A percentile compares a stretch with the other conserved stretches of the same genome.
Evolutionary conservation across 2,888 invertebrate species (phyloP).

Genomic region (Brachyopa scutellaris): DNA sequence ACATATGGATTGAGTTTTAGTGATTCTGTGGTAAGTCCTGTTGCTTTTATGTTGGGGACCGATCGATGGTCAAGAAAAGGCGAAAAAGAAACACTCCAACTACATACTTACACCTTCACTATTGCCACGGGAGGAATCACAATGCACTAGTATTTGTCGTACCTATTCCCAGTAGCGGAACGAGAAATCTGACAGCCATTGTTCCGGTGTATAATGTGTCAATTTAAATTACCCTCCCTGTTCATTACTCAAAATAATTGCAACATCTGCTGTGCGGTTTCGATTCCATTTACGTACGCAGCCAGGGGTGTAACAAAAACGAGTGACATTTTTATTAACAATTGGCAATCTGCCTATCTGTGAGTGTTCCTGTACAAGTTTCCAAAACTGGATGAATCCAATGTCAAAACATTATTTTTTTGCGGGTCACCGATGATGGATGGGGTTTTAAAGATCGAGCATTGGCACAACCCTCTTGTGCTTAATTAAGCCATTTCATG

Average conservation of each 20-base stretch:
- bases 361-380: constrained; percentile 21
- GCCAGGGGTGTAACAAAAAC: constrained; percentile 50
- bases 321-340: constrained; percentile 66
- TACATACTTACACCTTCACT: constrained; percentile 22
- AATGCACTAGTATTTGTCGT: no score
- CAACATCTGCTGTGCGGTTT: constrained; percentile 72
- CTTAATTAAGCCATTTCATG: constrained; percentile 67
- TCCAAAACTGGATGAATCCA: constrained; percentile 55
- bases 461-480: constrained; percentile 57
- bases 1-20: constrained; percentile 65
- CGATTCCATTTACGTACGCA: constrained; percentile 42
- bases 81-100: constrained; percentile 5
- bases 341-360: constrained; percentile 58
- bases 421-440: constrained; percentile 71
- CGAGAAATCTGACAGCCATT: constrained; percentile 63
- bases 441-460: constrained; percentile 69
- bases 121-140: no score
- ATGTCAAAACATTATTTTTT: constrained; percentile 71
- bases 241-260: constrained; percentile 69
- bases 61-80: constrained; percentile 30
- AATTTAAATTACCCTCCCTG: constrained; percentile 67
- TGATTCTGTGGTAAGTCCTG: constrained; percentile 41
- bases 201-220: constrained; percentile 63
- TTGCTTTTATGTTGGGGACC: constrained; percentile 24
- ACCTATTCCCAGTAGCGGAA: constrained; percentile 42